A percentile compares a stretch with the other conserved stretches of the same genome.
Evolutionary conservation across 2,113 vertebrate species (phyloP).

Genomic region (Mystacornis crossleyi): DNA sequence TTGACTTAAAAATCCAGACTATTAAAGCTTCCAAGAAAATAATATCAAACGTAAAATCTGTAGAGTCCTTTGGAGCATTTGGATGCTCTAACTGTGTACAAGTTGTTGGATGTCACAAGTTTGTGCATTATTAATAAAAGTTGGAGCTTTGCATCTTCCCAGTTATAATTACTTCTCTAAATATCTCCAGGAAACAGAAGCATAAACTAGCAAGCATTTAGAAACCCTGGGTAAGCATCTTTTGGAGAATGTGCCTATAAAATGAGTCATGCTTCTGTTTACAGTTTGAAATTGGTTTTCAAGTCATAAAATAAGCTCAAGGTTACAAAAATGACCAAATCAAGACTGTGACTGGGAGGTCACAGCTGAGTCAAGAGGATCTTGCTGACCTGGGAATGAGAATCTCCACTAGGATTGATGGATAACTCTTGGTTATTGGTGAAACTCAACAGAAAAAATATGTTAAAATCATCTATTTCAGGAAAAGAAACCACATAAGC

Average conservation of each 20-base stretch:
- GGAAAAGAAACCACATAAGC: not conserved
- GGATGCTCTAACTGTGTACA: not conserved
- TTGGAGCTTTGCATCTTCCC: not conserved
- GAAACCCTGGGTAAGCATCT: not conserved
- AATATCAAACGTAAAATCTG: not conserved
- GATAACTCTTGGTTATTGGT: not conserved
- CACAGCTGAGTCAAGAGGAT: not conserved
- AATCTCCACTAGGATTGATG: not conserved
- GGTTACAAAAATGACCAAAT: not conserved
- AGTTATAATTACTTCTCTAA: conserved; percentile 38
- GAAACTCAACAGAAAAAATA: not conserved
- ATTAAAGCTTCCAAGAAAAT: not conserved
- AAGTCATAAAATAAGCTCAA: not conserved
- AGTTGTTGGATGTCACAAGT: not conserved
- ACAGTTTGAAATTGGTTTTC: not conserved
- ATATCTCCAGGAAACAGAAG: conserved; percentile 29
- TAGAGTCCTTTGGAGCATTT: not conserved
- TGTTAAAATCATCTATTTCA: fast-evolving
- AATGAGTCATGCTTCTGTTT: not conserved
- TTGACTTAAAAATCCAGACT: not conserved
- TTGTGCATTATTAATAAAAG: conserved; percentile 53
- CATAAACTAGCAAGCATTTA: not conserved
- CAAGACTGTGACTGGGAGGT: not conserved
- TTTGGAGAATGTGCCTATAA: not conserved
- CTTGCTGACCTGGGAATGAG: not conserved